Evolutionary conservation across 2,797 vertebrate genomes (phyloP).

Genomic region (Premnoplex brunnescens): DNA sequence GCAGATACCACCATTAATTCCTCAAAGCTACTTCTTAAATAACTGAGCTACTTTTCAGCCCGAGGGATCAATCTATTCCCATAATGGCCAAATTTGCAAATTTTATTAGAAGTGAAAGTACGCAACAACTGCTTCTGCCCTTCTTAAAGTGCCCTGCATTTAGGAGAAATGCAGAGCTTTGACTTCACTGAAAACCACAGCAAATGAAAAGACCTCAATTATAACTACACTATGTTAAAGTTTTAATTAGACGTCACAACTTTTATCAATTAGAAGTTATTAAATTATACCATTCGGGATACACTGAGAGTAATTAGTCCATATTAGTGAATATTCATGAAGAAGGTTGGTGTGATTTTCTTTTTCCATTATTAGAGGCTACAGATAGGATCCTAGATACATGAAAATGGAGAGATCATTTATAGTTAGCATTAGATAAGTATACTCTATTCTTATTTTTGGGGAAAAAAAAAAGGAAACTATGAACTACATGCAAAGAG

Average conservation of each 20-base stretch:
- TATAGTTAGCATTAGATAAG: not conserved
- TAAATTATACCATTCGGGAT: not conserved
- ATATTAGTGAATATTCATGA: not conserved
- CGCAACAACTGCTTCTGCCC: not conserved
- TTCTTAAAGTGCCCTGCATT: not conserved
- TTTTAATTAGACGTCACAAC: not conserved
- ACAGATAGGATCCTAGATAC: not conserved
- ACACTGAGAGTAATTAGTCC: not conserved
- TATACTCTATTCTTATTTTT: not conserved
- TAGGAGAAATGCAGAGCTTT: not conserved
- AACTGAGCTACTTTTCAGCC: slow-evolving; percentile 1
- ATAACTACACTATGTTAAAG: not conserved
- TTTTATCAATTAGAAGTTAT: not conserved
- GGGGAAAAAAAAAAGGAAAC: not conserved
- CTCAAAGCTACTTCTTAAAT: slow-evolving; percentile 30
- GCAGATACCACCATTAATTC: not conserved
- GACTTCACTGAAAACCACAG: not conserved
- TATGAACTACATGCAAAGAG: not conserved
- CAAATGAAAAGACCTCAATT: not conserved
- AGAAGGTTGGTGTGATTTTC: not conserved
- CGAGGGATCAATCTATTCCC: not conserved
- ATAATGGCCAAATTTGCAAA: not conserved
- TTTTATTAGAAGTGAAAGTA: not conserved
- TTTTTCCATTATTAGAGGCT: not conserved
- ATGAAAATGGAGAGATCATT: not conserved